phyloP scores from a whole-genome alignment of 2,888 invertebrate genomes.

The Tyria jacobaeae region DNA sequence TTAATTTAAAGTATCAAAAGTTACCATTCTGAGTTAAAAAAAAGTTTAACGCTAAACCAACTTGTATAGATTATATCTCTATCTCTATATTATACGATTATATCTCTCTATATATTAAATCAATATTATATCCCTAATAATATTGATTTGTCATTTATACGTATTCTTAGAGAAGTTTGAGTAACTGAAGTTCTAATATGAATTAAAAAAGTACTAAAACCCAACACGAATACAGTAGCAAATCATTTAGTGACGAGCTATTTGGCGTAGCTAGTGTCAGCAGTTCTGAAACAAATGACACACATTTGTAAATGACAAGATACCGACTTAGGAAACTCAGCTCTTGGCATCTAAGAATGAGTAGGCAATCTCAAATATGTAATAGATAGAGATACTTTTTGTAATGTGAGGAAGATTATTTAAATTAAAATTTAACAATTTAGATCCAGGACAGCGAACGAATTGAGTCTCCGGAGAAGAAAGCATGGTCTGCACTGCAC shows the following conservation, averaged over 20 bases:
- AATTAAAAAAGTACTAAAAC: background rate
- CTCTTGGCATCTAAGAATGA: background rate
- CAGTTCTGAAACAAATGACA: background rate
- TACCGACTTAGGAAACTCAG: background rate
- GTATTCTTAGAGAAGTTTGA: background rate
- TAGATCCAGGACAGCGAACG: slow-evolving; percentile 56
- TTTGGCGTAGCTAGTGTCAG: background rate
- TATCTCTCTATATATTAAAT: no score
- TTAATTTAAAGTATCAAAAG: slow-evolving; percentile 16
- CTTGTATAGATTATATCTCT: background rate
- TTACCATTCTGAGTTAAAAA: background rate
- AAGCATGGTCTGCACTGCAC: slow-evolving; percentile 90
- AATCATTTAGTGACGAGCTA: background rate
- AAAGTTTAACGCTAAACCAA: background rate
- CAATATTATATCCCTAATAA: no score
- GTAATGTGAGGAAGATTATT: background rate
- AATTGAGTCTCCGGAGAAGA: slow-evolving; percentile 83
- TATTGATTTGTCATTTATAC: background rate
- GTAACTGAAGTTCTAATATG: background rate
- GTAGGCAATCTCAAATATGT: background rate
- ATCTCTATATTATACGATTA: no score
- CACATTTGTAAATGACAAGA: background rate
- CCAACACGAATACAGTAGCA: background rate
- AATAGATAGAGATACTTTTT: background rate
- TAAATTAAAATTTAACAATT: background rate